Conservation (phyloP, 2,113 vertebrate genomes). For the Cinclus cinclus region DNA sequence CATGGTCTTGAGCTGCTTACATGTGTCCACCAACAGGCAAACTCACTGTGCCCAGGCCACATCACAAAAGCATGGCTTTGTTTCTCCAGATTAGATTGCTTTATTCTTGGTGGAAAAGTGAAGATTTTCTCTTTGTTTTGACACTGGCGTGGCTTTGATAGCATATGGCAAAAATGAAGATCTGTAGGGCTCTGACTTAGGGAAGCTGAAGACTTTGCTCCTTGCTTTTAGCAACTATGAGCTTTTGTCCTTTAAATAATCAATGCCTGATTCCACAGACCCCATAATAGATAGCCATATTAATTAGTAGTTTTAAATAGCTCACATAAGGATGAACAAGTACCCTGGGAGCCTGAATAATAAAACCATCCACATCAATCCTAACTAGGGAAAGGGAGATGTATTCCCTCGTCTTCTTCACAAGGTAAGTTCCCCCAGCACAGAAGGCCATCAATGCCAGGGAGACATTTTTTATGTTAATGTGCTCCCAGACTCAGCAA, state of each 20-base stretch:
- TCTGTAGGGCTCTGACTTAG: neutral
- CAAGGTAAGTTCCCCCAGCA: neutral
- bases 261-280: neutral
- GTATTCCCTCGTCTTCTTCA: neutral
- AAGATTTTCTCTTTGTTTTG: neutral
- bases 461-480: neutral
- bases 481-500: neutral
- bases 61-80: neutral
- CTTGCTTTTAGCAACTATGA: neutral
- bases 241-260: neutral
- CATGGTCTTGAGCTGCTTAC: neutral
- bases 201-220: neutral
- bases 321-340: neutral
- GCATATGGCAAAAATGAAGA: neutral
- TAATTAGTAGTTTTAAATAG: neutral
- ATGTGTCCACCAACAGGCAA: neutral
- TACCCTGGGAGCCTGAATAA: neutral
- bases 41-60: neutral
- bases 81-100: neutral
- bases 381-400: neutral
- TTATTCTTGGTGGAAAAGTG: neutral
- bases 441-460: neutral
- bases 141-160: neutral
- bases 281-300: rapidly evolving
- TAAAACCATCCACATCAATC: neutral